These are phyloP conservation scores for Eubasilissa splendida DNA, from an alignment of 2,888 invertebrate genomes.

Conservation along the genomic window DNA sequence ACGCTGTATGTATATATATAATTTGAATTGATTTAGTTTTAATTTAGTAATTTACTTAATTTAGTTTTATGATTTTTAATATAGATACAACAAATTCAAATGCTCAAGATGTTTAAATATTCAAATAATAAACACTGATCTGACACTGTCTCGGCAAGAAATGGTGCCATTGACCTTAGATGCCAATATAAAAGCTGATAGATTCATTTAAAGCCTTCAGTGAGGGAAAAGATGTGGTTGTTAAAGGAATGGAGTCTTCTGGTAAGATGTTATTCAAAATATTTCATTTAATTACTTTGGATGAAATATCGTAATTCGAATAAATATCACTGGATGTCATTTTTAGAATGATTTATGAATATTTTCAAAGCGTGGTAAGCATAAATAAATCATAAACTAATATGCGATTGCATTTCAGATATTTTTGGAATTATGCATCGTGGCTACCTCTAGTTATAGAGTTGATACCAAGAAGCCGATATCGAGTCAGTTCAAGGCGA, in stretches of 20 bases:
- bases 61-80: too few species aligned
- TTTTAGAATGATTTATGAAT: background rate
- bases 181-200: slow-evolving; percentile 54
- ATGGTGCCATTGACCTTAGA: slow-evolving; percentile 50
- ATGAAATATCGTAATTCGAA: background rate
- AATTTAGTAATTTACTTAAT: too few species aligned
- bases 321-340: background rate
- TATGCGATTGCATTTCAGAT: slow-evolving; percentile 37
- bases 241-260: slow-evolving; percentile 43
- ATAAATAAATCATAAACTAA: background rate
- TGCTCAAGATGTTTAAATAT: background rate
- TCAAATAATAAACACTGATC: background rate
- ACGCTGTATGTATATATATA: too few species aligned
- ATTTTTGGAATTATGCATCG: slow-evolving; percentile 35
- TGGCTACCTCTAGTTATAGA: slow-evolving; percentile 7
- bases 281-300: background rate
- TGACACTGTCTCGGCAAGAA: slow-evolving; percentile 34
- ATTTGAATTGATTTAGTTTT: too few species aligned
- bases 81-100: too few species aligned
- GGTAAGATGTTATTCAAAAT: slow-evolving; percentile 36
- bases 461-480: slow-evolving; percentile 40
- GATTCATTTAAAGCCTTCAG: slow-evolving; percentile 40
- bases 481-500: background rate
- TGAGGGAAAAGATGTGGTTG: slow-evolving; percentile 51
- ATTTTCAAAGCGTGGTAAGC: background rate